phyloP scores from a whole-genome alignment of 2,113 vertebrate species.

The Epinephelus cyanopodus region DNA sequence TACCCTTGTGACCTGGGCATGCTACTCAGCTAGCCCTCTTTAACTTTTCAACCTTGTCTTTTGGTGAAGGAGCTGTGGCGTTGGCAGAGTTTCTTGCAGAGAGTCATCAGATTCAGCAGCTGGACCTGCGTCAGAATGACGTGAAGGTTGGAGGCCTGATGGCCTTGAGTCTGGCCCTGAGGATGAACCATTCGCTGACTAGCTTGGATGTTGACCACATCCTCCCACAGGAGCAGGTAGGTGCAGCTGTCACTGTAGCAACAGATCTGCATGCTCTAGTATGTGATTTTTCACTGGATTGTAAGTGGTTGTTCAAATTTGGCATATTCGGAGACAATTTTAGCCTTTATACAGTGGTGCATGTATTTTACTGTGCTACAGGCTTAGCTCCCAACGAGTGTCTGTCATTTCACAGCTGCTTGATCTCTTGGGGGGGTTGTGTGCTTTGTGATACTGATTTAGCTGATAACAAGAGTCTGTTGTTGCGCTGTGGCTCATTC shows the following conservation, averaged over 20 bases:
- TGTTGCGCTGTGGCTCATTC: too few species aligned
- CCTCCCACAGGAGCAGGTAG: slow-evolving; percentile 74
- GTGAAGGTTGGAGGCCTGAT: slow-evolving; percentile 75
- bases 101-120: slow-evolving; percentile 52
- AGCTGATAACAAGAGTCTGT: too few species aligned
- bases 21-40: background rate
- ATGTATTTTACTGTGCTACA: too few species aligned
- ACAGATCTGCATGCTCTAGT: background rate
- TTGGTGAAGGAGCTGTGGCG: slow-evolving; percentile 66
- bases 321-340: too few species aligned
- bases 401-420: too few species aligned
- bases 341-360: too few species aligned
- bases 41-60: background rate
- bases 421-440: too few species aligned
- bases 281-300: too few species aligned
- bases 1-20: background rate
- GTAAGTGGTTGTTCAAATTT: too few species aligned
- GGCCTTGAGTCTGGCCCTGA: slow-evolving; percentile 74
- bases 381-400: too few species aligned
- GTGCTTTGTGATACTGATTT: too few species aligned
- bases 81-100: slow-evolving; percentile 82
- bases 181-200: slow-evolving; percentile 70
- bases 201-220: slow-evolving; percentile 76
- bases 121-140: slow-evolving; percentile 79
- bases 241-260: background rate